A percentile compares a stretch with the other conserved stretches of the same genome.
phyloP scores from a whole-genome alignment of 2,797 vertebrate species.

The Urophycis tenuis region DNA sequence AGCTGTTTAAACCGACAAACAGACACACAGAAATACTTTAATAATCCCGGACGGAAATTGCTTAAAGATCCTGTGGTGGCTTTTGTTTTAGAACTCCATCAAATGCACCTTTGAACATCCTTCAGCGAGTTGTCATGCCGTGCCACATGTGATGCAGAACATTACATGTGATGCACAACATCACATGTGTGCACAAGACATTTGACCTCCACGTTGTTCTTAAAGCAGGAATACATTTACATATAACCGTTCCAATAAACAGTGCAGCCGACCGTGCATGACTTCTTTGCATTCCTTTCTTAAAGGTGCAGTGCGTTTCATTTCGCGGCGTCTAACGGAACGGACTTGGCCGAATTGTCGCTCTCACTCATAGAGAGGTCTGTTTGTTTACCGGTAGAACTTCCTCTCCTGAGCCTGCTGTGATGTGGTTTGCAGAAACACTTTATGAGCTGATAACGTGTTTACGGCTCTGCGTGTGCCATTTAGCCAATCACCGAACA shows the following conservation, averaged over 20 bases:
- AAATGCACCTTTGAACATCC: background rate
- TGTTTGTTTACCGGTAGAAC: background rate
- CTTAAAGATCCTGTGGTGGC: background rate
- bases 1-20: too few species aligned
- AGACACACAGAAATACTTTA: too few species aligned
- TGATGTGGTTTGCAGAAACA: constrained; percentile 9
- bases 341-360: background rate
- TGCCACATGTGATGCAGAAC: too few species aligned
- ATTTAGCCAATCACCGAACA: constrained; percentile 3
- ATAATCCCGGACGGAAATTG: too few species aligned
- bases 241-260: background rate
- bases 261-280: background rate
- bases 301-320: too few species aligned
- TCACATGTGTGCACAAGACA: background rate
- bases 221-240: background rate
- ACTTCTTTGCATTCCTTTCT: background rate
- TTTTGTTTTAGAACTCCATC: background rate
- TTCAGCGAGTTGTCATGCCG: background rate
- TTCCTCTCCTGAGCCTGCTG: background rate
- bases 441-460: constrained; percentile 16
- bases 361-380: background rate
- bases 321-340: too few species aligned
- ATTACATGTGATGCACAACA: too few species aligned
- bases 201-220: background rate
- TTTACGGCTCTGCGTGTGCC: background rate